These are phyloP conservation scores for Synergus umbraculus DNA, from an alignment of 2,888 invertebrate genomes.

Conservation along the genomic window DNA sequence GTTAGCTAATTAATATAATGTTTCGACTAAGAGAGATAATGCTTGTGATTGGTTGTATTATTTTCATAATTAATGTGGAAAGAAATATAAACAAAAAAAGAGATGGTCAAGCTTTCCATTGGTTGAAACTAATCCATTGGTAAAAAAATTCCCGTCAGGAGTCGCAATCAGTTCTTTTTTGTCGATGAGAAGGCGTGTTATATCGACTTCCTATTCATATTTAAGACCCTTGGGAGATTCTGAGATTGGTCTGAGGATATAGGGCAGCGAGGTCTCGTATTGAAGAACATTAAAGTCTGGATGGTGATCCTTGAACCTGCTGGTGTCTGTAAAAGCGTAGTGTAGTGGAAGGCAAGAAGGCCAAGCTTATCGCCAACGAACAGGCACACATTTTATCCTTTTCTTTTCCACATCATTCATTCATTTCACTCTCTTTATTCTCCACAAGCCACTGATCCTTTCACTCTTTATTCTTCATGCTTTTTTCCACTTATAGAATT, in stretches of 20 bases:
- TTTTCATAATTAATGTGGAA: neutral
- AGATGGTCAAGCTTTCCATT: neutral
- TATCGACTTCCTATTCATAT: slow-evolving; percentile 65
- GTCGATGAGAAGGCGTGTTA: neutral
- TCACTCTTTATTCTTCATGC: slow-evolving; percentile 45
- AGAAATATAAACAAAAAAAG: neutral
- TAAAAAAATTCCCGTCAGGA: slow-evolving; percentile 7
- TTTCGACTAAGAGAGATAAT: neutral
- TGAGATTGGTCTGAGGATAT: slow-evolving; percentile 67
- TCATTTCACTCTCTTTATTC: slow-evolving; percentile 52
- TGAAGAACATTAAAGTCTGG: slow-evolving; percentile 64
- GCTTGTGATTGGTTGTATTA: neutral
- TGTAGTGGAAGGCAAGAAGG: slow-evolving; percentile 49
- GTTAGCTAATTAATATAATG: neutral
- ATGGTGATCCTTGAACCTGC: slow-evolving; percentile 42
- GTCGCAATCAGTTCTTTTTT: neutral
- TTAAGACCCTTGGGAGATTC: slow-evolving; percentile 68
- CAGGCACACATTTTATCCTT: slow-evolving; percentile 64
- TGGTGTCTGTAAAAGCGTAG: slow-evolving; percentile 43
- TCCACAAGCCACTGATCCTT: slow-evolving; percentile 53
- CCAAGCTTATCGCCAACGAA: slow-evolving; percentile 71
- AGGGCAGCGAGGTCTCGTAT: slow-evolving; percentile 66
- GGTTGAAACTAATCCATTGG: neutral
- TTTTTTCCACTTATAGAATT: slow-evolving; percentile 46
- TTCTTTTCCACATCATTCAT: slow-evolving; percentile 42